Evolutionary conservation across 2,888 invertebrate genomes (phyloP).

Genomic region (Caradrina clavipalpis): DNA sequence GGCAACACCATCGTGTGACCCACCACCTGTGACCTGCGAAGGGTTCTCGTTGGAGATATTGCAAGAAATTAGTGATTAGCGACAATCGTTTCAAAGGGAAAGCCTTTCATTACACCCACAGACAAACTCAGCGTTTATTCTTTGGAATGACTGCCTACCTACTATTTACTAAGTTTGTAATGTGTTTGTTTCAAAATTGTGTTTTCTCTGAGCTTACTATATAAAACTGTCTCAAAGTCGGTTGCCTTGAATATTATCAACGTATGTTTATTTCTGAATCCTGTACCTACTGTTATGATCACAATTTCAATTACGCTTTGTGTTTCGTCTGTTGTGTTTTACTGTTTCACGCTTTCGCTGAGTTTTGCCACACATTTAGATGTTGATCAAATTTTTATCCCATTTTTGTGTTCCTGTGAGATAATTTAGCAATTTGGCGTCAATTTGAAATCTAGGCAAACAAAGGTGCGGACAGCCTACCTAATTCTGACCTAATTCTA

Average conservation of each 20-base stretch:
- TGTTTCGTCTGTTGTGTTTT: neutral
- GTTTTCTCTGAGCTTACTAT: constrained; percentile 1
- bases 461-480: too few species aligned
- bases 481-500: too few species aligned
- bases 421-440: too few species aligned
- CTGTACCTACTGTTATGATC: neutral
- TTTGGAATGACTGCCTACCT: neutral
- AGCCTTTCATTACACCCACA: neutral
- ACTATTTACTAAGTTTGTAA: neutral
- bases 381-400: too few species aligned
- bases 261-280: constrained; percentile 29
- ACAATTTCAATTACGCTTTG: constrained; percentile 11
- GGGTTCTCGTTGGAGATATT: neutral
- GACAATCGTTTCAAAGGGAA: neutral
- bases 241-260: constrained; percentile 12
- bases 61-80: neutral
- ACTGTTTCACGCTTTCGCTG: neutral
- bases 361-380: too few species aligned
- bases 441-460: too few species aligned
- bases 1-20: too few species aligned
- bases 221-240: constrained; percentile 12
- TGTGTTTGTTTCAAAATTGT: constrained; percentile 19
- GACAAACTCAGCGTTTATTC: neutral
- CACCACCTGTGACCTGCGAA: too few species aligned
- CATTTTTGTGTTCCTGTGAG: too few species aligned